Percentiles rank a stretch among this genome's conserved stretches.
phyloP scores from a whole-genome alignment of 1,140 invertebrate genomes.

The Bicyclus anynana region DNA sequence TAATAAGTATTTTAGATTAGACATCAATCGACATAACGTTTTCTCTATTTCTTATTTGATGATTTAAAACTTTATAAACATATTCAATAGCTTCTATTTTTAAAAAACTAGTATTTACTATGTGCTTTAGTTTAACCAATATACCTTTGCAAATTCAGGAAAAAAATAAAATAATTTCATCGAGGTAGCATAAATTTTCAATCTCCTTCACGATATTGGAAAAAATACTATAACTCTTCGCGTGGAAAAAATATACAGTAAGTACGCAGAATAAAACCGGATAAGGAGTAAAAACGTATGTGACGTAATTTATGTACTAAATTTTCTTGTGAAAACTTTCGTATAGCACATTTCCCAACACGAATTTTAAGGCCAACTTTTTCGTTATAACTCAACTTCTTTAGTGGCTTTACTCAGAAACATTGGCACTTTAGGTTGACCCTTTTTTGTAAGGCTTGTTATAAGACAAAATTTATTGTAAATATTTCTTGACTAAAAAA shows the following conservation, averaged over 20 bases:
- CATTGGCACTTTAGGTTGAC: conserved; percentile 3
- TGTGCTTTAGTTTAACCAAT: too few relatives aligned
- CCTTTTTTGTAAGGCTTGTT: neutral
- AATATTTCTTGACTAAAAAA: neutral
- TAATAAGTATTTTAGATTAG: too few relatives aligned
- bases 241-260: neutral
- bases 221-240: neutral
- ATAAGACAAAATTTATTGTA: neutral
- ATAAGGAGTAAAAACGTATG: conserved; percentile 47
- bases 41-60: too few relatives aligned
- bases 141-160: neutral
- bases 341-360: conserved; percentile 25
- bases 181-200: neutral
- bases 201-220: neutral
- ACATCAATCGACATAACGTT: too few relatives aligned
- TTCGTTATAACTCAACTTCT: conserved; percentile 5
- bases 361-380: conserved; percentile 17
- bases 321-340: conserved; percentile 59
- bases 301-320: conserved; percentile 66
- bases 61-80: too few relatives aligned
- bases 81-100: too few relatives aligned
- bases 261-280: conserved; percentile 57
- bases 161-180: neutral
- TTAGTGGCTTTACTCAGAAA: neutral
- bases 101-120: too few relatives aligned